phyloP scores from a whole-genome alignment of 1,140 invertebrate genomes.

The Oryzaephilus surinamensis region DNA sequence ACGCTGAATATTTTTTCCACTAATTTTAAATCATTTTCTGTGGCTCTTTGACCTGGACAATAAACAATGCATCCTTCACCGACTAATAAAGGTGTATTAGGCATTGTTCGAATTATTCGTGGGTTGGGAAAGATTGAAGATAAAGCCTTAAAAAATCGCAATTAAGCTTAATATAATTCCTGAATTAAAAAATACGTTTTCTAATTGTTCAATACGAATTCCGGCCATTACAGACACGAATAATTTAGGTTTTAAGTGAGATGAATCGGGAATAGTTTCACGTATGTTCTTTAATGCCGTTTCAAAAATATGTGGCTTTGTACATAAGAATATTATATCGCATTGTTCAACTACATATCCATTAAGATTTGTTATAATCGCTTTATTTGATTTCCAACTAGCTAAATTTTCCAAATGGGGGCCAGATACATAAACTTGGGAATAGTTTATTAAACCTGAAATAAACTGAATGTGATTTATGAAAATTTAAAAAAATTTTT shows the following conservation, averaged over 20 bases:
- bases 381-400: constrained; percentile 52
- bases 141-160: constrained; percentile 10
- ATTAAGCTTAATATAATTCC: background rate
- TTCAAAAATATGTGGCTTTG: constrained; percentile 72
- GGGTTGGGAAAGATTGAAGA: constrained; percentile 38
- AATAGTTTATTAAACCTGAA: constrained; percentile 41
- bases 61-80: constrained; percentile 71
- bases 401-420: constrained; percentile 52
- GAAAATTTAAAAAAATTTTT: background rate
- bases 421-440: constrained; percentile 56
- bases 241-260: constrained; percentile 42
- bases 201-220: constrained; percentile 54
- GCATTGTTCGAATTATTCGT: constrained; percentile 78
- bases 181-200: constrained; percentile 44
- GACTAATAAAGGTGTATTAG: constrained; percentile 84
- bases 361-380: constrained; percentile 52
- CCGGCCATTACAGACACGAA: constrained; percentile 75
- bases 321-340: constrained; percentile 70
- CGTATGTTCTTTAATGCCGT: constrained; percentile 43
- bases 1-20: constrained; percentile 60
- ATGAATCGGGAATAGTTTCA: constrained; percentile 20
- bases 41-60: constrained; percentile 45
- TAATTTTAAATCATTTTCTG: constrained; percentile 44
- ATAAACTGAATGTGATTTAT: background rate
- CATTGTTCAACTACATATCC: constrained; percentile 49